Evolutionary conservation across 1,140 invertebrate genomes (phyloP).

Genomic region (Platorchestia sp.): DNA sequence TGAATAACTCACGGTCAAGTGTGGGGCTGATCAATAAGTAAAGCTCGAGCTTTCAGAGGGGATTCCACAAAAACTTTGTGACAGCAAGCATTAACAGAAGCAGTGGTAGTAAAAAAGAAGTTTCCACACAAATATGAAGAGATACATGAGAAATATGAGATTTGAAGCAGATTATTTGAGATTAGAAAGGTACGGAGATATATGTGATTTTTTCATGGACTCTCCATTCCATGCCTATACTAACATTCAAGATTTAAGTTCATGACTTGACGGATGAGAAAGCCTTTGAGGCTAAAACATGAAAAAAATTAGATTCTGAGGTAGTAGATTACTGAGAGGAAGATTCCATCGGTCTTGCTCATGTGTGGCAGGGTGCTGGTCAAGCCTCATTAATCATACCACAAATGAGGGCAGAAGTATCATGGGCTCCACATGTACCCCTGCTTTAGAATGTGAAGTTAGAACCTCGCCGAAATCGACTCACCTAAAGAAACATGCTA

Average conservation of each 20-base stretch:
- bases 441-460: too few relatives aligned
- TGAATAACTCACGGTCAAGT: neutral
- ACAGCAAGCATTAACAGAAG: neutral
- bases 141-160: too few relatives aligned
- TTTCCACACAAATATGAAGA: too few relatives aligned
- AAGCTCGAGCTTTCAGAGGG: neutral
- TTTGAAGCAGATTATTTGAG: too few relatives aligned
- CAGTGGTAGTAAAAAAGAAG: too few relatives aligned
- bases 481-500: neutral
- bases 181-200: too few relatives aligned
- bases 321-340: neutral
- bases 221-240: neutral
- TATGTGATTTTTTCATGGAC: too few relatives aligned
- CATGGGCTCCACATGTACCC: neutral
- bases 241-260: neutral
- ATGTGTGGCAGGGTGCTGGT: neutral
- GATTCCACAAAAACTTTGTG: neutral
- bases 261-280: neutral
- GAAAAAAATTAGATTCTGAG: neutral
- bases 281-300: neutral
- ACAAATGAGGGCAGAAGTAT: neutral
- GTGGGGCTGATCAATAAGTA: neutral
- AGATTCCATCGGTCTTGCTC: neutral
- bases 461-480: neutral
- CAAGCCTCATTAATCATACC: neutral